phyloP scores from a whole-genome alignment of 2,113 vertebrate species.

The Blennius ocellaris region DNA sequence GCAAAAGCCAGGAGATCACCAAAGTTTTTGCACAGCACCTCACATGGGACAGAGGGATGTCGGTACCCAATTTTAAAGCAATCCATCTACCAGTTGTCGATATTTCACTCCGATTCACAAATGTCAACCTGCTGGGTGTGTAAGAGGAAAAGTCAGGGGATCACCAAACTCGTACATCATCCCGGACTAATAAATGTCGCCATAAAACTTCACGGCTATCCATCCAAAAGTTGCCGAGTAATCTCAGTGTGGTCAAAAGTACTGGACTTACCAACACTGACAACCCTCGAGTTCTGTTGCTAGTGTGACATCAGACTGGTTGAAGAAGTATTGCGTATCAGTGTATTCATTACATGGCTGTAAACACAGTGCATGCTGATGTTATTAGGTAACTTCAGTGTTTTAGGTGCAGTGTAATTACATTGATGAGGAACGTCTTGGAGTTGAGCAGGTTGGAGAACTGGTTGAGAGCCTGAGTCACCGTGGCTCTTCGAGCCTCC shows the following conservation, averaged over 20 bases:
- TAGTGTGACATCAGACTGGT: neutral
- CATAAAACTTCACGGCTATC: neutral
- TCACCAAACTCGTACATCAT: conserved; percentile 8
- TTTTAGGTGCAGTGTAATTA: conserved; percentile 61
- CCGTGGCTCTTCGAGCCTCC: conserved; percentile 83
- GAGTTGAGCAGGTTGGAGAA: conserved; percentile 98
- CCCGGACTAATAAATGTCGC: neutral
- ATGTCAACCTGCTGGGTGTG: neutral
- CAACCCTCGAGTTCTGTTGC: neutral
- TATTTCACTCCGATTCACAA: conserved; percentile 1
- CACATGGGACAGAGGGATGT: neutral
- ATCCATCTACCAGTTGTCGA: neutral
- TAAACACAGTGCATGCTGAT: neutral
- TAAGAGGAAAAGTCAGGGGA: neutral
- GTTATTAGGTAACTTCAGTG: neutral
- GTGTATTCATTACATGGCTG: neutral
- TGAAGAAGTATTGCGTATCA: neutral
- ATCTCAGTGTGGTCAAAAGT: neutral
- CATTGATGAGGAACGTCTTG: conserved; percentile 97
- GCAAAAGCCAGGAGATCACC: neutral
- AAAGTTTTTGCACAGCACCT: neutral
- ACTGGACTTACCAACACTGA: neutral
- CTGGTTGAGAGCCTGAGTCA: conserved; percentile 92
- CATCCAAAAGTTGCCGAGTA: neutral
- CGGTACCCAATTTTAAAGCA: neutral